Percentiles rank a stretch among this genome's conserved stretches.
Conservation (phyloP, 2,888 invertebrate genomes). For the Hofmannophila pseudospretella region DNA sequence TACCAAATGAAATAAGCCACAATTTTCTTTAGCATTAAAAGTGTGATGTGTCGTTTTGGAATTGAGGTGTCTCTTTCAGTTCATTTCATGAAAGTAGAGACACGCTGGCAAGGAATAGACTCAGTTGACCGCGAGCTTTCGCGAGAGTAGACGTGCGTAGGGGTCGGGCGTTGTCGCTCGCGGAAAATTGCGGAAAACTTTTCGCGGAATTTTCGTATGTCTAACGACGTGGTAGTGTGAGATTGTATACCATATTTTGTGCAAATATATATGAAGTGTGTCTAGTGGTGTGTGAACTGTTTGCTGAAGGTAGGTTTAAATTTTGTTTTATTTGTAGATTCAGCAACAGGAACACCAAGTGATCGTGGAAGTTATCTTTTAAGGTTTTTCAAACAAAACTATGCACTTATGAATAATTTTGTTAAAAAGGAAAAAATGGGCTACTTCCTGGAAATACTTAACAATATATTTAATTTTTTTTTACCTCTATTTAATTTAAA, state of each 20-base stretch:
- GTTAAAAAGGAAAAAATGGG: too few species aligned
- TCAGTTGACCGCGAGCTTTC: constrained; percentile 73
- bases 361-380: too few species aligned
- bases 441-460: too few species aligned
- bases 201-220: constrained; percentile 28
- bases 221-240: constrained; percentile 11
- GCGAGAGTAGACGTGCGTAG: constrained; percentile 46
- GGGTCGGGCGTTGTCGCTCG: constrained; percentile 20
- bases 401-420: too few species aligned
- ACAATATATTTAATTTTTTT: too few species aligned
- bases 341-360: too few species aligned
- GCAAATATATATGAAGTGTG: background rate
- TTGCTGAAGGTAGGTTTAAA: background rate
- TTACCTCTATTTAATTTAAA: too few species aligned
- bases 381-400: too few species aligned
- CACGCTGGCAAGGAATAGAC: constrained; percentile 46
- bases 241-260: background rate
- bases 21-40: constrained; percentile 12
- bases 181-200: constrained; percentile 54
- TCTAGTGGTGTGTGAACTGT: constrained; percentile 1
- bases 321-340: too few species aligned
- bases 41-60: constrained; percentile 35
- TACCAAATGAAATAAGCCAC: background rate
- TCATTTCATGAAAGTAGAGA: constrained; percentile 73
- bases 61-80: constrained; percentile 49